Base-by-base conservation (phyloP, 2,113 vertebrate genomes). In the Scortum barcoo region DNA sequence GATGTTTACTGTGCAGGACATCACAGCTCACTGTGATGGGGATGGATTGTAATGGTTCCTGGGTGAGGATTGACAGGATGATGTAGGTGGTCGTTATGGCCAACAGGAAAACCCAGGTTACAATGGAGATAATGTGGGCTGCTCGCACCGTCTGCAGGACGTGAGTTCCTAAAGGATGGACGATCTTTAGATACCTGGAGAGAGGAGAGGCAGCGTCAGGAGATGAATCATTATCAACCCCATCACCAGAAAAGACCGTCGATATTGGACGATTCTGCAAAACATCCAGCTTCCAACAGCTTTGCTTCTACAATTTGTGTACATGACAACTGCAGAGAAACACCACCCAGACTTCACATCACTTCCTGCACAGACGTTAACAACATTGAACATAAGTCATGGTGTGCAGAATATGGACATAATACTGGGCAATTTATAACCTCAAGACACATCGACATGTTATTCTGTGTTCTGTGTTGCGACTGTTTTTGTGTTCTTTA, bases 161-260 rank as follows among this genome's bases (percentile, higher is more conserved):
- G 54, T 92, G 90, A n/a, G 71, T 90, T 8, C 78, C 76, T 3
- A 85, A 10, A 22, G 91, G 92, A 30, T 74, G 91, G 68, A 93
- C 81, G 28, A 96, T 94, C 82, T 95, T 95, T 72, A 95, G 80
- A 28, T 95, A 96, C 75, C 95, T 95, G 86, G 5, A 73, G 56
- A 70, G 17, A 79, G 4, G 40, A 80, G 19, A 75, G 38, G 9
- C 24, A 51, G 8, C 0, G 0, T 48, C 30, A 38, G 16, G 2
- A 2, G n/a, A 20, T 11, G 4, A 60, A 40, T 17, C 38, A 16
- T 3, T 1, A 16, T 13, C 56, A 57, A 28, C 13, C 3, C 26
- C 28, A 24, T 14, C 53, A 2, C 11, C 53, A 26, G 44, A 46
- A 11, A 26, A n/a, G 12, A 26, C 50, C 4, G 22, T 40, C 33